Evolutionary conservation across 2,888 invertebrate species (phyloP).

Genomic region (Coenonympha glycerion): DNA sequence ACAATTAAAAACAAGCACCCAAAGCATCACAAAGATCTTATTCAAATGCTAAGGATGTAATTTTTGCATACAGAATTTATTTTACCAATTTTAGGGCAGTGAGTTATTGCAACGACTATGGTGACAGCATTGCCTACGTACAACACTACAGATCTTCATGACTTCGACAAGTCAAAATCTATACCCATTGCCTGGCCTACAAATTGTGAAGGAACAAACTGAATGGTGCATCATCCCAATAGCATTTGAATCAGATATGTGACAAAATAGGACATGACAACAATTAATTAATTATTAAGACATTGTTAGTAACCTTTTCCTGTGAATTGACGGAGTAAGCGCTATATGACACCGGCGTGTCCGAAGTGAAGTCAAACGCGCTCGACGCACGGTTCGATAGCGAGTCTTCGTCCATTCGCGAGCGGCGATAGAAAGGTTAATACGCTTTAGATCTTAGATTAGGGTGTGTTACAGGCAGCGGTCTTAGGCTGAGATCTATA

Average conservation of each 20-base stretch:
- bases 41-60: too few relatives aligned
- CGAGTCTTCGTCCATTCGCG: slow-evolving; percentile 55
- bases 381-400: slow-evolving; percentile 67
- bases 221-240: background rate
- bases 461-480: background rate
- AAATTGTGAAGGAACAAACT: too few relatives aligned
- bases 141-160: too few relatives aligned
- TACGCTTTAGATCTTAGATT: background rate
- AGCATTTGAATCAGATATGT: background rate
- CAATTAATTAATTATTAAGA: slow-evolving; percentile 6
- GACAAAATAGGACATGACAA: slow-evolving; percentile 28
- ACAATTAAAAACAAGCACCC: too few relatives aligned
- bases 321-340: slow-evolving; percentile 68
- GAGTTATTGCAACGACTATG: too few relatives aligned
- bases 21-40: too few relatives aligned
- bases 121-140: too few relatives aligned
- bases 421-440: slow-evolving; percentile 21
- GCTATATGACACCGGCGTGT: slow-evolving; percentile 65
- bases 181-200: too few relatives aligned
- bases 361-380: slow-evolving; percentile 67
- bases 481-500: too few relatives aligned
- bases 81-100: too few relatives aligned
- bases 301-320: slow-evolving; percentile 70
- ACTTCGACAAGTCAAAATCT: too few relatives aligned
- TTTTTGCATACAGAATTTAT: too few relatives aligned